Conservation (phyloP, 1,140 invertebrate genomes). For the Agrilus planipennis region DNA sequence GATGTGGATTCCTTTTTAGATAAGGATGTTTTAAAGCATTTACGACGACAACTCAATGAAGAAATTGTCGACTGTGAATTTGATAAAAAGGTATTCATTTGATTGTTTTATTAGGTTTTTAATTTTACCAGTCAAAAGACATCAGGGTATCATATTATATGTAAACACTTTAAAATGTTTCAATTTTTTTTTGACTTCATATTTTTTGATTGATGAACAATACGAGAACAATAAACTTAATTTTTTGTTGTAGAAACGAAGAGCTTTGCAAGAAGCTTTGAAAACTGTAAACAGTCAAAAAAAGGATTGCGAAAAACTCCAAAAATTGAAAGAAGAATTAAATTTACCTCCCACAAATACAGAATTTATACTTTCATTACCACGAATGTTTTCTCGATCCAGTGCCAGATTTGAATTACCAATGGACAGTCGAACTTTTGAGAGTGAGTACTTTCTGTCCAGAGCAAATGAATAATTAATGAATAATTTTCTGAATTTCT, state of each 20-base stretch:
- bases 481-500: slow-evolving; percentile 7
- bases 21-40: slow-evolving; percentile 47
- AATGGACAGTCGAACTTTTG: slow-evolving; percentile 43
- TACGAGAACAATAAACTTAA: too few relatives aligned
- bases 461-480: neutral
- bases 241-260: slow-evolving; percentile 35
- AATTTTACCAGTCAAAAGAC: too few relatives aligned
- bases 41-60: slow-evolving; percentile 51
- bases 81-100: slow-evolving; percentile 41
- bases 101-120: slow-evolving; percentile 3
- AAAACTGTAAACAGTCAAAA: slow-evolving; percentile 37
- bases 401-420: slow-evolving; percentile 52
- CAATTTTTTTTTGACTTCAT: too few relatives aligned
- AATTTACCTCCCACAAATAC: slow-evolving; percentile 33
- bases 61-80: slow-evolving; percentile 57
- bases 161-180: too few relatives aligned
- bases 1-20: slow-evolving; percentile 36
- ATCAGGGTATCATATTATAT: too few relatives aligned
- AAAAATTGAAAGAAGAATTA: slow-evolving; percentile 73
- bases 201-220: too few relatives aligned
- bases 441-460: slow-evolving; percentile 30
- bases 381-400: slow-evolving; percentile 48
- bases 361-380: slow-evolving; percentile 44
- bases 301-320: slow-evolving; percentile 91
- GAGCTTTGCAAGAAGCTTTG: slow-evolving; percentile 52